A percentile compares a stretch with the other conserved stretches of the same genome.
phyloP scores from a whole-genome alignment of 1,140 invertebrate genomes.

The Camponotus pennsylvanicus region DNA sequence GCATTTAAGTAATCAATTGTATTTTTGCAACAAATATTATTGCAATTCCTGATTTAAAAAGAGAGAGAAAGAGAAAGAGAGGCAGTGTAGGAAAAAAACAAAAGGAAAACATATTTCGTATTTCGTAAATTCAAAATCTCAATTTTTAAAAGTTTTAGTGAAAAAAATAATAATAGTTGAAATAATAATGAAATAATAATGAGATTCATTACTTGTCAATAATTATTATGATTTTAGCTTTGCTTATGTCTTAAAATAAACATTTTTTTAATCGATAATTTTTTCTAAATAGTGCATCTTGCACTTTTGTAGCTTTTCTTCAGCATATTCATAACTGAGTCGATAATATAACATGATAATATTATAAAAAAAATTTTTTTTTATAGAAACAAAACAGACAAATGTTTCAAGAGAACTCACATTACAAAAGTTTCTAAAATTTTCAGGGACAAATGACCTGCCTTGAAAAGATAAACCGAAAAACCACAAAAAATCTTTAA shows the following conservation, averaged over 20 bases:
- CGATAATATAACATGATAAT: background rate
- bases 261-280: conserved; percentile 51
- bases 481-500: background rate
- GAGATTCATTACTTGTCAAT: background rate
- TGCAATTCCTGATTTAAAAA: background rate
- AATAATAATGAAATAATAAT: background rate
- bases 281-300: conserved; percentile 44
- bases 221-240: background rate
- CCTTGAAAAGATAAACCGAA: conserved; percentile 37
- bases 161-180: background rate
- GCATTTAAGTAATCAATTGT: background rate
- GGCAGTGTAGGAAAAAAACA: background rate
- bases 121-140: background rate
- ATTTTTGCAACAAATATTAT: background rate
- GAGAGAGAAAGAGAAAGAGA: background rate
- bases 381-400: background rate
- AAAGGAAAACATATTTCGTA: background rate
- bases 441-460: conserved; percentile 39
- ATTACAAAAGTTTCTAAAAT: conserved; percentile 30
- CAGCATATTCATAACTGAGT: too few species aligned
- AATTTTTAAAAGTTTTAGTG: background rate
- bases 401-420: conserved; percentile 13
- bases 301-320: background rate
- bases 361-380: conserved; percentile 53
- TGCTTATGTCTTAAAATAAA: background rate